Conservation (phyloP, 2,888 invertebrate genomes). For the Diaperis boleti region DNA sequence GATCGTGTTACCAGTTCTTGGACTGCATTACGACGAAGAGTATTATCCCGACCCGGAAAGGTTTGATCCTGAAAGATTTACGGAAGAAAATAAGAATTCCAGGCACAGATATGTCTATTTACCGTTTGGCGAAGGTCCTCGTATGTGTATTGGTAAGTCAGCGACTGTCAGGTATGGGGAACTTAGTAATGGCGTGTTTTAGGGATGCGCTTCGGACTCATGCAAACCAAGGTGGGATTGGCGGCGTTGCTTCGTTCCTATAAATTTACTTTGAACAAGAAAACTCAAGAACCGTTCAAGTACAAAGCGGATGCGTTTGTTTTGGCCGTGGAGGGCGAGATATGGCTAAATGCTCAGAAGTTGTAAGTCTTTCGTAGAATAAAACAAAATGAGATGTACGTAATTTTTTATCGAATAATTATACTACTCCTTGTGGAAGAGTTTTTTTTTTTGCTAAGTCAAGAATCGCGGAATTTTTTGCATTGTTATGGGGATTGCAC, state of each 20-base stretch:
- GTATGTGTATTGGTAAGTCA: slow-evolving; percentile 53
- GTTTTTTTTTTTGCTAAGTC: too few relatives aligned
- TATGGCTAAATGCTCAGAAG: slow-evolving; percentile 35
- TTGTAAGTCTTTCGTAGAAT: too few relatives aligned
- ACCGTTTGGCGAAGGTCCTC: slow-evolving; percentile 54
- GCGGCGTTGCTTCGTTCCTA: slow-evolving; percentile 20
- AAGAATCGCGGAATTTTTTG: too few relatives aligned
- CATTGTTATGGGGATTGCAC: too few relatives aligned
- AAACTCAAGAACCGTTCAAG: slow-evolving; percentile 15
- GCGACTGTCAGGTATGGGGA: not conserved
- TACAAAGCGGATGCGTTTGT: not conserved
- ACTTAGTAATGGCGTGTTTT: too few relatives aligned
- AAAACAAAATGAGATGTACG: too few relatives aligned
- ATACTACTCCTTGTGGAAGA: too few relatives aligned
- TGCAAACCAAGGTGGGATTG: slow-evolving; percentile 47
- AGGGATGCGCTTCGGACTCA: slow-evolving; percentile 33
- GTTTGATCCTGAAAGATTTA: slow-evolving; percentile 53
- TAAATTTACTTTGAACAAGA: slow-evolving; percentile 18
- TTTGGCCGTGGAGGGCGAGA: slow-evolving; percentile 8
- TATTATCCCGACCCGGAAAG: slow-evolving; percentile 50
- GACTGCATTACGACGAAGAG: slow-evolving; percentile 50
- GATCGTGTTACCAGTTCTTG: slow-evolving; percentile 46
- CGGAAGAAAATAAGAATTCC: slow-evolving; percentile 42
- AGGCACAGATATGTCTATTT: slow-evolving; percentile 45
- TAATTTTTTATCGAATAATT: too few relatives aligned